phyloP scores from a whole-genome alignment of 1,140 invertebrate species.

The Caenorhabditis remanei region DNA sequence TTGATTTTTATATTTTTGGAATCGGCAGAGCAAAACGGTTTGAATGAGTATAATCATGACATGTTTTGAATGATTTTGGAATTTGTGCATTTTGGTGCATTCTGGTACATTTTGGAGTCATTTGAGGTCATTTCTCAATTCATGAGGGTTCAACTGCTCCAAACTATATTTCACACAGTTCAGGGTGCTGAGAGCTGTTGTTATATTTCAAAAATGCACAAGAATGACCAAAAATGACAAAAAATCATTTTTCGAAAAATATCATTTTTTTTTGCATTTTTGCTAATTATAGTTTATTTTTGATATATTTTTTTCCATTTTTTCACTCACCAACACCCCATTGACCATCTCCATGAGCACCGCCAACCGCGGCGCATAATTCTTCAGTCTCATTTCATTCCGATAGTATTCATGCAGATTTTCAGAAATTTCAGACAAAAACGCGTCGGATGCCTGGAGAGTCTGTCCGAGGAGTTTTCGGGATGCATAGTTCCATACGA shows the following conservation, averaged over 20 bases:
- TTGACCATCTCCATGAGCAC: conserved; percentile 25
- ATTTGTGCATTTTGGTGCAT: too few relatives aligned
- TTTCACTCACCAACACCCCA: conserved; percentile 1
- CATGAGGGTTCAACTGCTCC: too few relatives aligned
- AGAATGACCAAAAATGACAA: too few relatives aligned
- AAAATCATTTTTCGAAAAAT: too few relatives aligned
- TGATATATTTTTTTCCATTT: not conserved
- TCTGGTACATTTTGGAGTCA: too few relatives aligned
- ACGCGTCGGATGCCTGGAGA: not conserved
- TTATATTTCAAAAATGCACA: too few relatives aligned
- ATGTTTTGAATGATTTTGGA: too few relatives aligned
- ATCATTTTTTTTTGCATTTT: too few relatives aligned
- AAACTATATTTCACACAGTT: too few relatives aligned
- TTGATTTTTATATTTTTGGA: not conserved
- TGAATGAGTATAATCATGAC: too few relatives aligned
- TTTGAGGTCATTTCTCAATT: too few relatives aligned
- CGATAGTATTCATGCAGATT: conserved; percentile 34
- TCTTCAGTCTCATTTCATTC: not conserved
- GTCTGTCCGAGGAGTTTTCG: not conserved
- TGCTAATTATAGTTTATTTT: not conserved
- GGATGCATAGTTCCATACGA: conserved; percentile 4
- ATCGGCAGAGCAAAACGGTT: not conserved
- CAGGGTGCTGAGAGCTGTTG: too few relatives aligned
- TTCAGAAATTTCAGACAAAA: conserved; percentile 32
- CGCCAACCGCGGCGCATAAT: not conserved